phyloP scores from a whole-genome alignment of 1,140 invertebrate genomes.

The Trichonephila clavipes region DNA sequence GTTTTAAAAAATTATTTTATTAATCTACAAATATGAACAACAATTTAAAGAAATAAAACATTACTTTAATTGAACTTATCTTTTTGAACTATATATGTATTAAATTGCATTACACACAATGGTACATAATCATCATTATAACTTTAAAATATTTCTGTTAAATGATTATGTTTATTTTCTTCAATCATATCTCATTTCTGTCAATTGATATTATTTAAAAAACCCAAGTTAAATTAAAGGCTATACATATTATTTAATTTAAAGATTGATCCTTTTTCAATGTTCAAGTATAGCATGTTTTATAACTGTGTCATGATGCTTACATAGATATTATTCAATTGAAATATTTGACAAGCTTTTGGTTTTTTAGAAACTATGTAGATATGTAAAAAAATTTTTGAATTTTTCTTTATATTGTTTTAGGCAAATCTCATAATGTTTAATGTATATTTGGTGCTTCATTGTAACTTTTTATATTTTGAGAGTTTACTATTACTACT shows the following conservation, averaged over 20 bases:
- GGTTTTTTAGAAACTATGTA: neutral
- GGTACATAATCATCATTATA: too few relatives aligned
- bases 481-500: neutral
- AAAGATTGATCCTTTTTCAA: neutral
- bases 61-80: too few relatives aligned
- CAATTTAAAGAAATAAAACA: too few relatives aligned
- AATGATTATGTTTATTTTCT: too few relatives aligned
- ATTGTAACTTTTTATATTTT: slow-evolving; percentile 16
- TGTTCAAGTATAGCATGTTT: neutral
- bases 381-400: neutral
- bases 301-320: neutral
- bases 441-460: slow-evolving; percentile 39
- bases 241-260: neutral
- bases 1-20: too few relatives aligned
- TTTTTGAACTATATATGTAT: too few relatives aligned
- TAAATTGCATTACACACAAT: too few relatives aligned
- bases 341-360: neutral
- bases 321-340: neutral
- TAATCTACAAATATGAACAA: too few relatives aligned
- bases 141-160: too few relatives aligned
- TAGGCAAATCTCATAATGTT: neutral
- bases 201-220: too few relatives aligned
- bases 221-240: too few relatives aligned
- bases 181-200: too few relatives aligned
- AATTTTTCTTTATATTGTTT: neutral